A percentile compares a stretch with the other conserved stretches of the same genome.
phyloP scores from a whole-genome alignment of 2,797 vertebrate genomes.

The Peromyscus eremicus region DNA sequence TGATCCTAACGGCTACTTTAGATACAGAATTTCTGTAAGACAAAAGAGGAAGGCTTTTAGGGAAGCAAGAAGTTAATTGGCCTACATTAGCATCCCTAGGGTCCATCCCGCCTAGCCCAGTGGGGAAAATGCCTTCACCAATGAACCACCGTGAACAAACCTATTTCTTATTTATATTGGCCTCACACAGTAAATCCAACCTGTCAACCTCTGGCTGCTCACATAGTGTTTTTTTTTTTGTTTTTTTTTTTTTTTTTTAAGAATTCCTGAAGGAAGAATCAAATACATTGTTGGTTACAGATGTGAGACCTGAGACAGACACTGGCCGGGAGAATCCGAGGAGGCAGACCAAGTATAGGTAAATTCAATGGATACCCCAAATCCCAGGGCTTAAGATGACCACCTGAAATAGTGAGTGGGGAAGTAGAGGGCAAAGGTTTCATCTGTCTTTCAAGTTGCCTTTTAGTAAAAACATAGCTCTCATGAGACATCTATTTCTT shows the following conservation, averaged over 20 bases:
- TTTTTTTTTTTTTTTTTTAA: not conserved
- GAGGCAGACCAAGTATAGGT: accelerated
- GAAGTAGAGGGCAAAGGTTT: not conserved
- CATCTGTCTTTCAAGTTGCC: not conserved
- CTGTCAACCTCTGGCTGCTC: not conserved
- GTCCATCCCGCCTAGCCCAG: not conserved
- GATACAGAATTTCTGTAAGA: slow-evolving; percentile 34
- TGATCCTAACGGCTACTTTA: slow-evolving; percentile 63
- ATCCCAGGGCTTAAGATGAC: not conserved
- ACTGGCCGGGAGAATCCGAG: not conserved
- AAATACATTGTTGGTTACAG: not conserved
- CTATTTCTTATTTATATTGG: slow-evolving; percentile 48
- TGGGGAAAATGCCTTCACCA: slow-evolving; percentile 38
- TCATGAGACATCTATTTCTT: not conserved
- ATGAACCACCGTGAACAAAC: slow-evolving; percentile 51
- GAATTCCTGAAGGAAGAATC: slow-evolving; percentile 48
- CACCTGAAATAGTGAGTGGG: accelerated
- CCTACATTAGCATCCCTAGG: not conserved
- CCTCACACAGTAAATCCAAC: slow-evolving; percentile 52
- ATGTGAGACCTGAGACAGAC: not conserved
- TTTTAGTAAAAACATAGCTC: not conserved
- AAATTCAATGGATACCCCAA: not conserved
- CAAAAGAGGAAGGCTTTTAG: slow-evolving; percentile 74
- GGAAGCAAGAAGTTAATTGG: not conserved
- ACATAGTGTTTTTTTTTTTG: not conserved